Evolutionary conservation across 2,888 invertebrate genomes (phyloP), one percentile per base, ranked within the genome.

Genomic region (Rhaphigaster nebulosa): DNA sequence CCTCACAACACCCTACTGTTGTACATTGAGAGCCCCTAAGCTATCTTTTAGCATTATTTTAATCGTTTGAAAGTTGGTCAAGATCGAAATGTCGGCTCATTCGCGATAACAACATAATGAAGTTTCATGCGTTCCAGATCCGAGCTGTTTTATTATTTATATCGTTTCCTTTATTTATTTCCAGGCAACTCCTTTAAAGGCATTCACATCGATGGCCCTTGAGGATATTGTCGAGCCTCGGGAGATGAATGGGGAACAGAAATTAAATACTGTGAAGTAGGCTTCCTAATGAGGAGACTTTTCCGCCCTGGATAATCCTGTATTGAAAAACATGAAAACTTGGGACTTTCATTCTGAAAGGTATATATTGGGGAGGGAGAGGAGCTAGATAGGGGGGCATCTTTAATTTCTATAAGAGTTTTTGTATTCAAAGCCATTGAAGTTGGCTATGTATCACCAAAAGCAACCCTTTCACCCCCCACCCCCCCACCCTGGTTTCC

Each of bases 351-450:
- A 45, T 50, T 80, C 84, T 90, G 90, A 84, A 90, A 52, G 52
- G 90, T 76, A 90, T 56, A 60, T 90, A 90, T 90, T 80, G 90
- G 90, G 50, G n/a, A 52, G 90, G 38, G 89, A 34, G 89, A 60
- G 41, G 70, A 41, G 26, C 89, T 52, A 80, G 84, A 60, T 70
- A 88, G 87, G 90, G 90, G 87, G 76, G 89, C 89, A 65, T 80
- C 84, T 91, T 91, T 90, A 91, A 91, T 91, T 91, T 91, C 91
- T 91, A 91, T 91, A 90, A 90, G 91, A 88, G 90, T 91, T 91
- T 91, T 91, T 91, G 90, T 91, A 91, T 90, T 91, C 90, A 90
- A 90, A 87, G 56, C 91, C 91, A 91, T 91, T 91, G 91, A 91
- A 87, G 91, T 91, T 90, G 91, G 91, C 89, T 91, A 91, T 91